Percentiles rank a stretch among this genome's conserved stretches.
Evolutionary conservation across 2,797 vertebrate genomes (phyloP).

Genomic region (Sebastes nivosus): DNA sequence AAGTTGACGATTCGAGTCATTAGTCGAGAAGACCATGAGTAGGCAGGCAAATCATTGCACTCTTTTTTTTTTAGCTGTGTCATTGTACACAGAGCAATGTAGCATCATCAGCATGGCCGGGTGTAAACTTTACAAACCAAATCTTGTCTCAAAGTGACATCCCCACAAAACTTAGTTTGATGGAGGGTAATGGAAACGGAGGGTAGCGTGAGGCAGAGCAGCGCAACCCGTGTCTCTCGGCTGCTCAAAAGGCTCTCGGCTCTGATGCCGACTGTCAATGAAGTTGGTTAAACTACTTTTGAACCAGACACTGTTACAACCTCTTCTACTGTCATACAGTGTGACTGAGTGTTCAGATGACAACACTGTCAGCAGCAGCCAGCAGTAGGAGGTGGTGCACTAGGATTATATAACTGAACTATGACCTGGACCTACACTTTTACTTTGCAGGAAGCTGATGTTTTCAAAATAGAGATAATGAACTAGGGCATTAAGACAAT

Average conservation of each 20-base stretch:
- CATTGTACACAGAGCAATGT: background rate
- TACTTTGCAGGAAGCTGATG: background rate
- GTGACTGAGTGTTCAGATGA: background rate
- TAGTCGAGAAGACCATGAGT: background rate
- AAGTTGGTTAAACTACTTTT: background rate
- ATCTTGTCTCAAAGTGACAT: background rate
- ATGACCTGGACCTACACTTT: background rate
- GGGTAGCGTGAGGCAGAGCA: background rate
- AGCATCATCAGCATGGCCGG: background rate
- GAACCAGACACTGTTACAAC: background rate
- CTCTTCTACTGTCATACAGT: background rate
- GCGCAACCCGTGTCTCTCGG: background rate
- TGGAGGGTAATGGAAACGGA: background rate
- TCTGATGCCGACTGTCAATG: background rate
- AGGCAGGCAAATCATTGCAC: background rate
- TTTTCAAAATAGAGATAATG: background rate
- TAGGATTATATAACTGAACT: background rate
- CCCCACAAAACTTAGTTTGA: background rate
- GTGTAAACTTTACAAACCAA: background rate
- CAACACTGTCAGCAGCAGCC: background rate
- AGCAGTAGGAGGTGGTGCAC: background rate
- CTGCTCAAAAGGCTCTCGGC: background rate
- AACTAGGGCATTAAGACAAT: background rate
- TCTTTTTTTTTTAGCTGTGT: background rate
- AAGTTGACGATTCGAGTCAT: background rate